A percentile compares a stretch with the other conserved stretches of the same genome.
Evolutionary conservation across 2,797 vertebrate genomes (phyloP).

Genomic region (Lithobates pipiens): DNA sequence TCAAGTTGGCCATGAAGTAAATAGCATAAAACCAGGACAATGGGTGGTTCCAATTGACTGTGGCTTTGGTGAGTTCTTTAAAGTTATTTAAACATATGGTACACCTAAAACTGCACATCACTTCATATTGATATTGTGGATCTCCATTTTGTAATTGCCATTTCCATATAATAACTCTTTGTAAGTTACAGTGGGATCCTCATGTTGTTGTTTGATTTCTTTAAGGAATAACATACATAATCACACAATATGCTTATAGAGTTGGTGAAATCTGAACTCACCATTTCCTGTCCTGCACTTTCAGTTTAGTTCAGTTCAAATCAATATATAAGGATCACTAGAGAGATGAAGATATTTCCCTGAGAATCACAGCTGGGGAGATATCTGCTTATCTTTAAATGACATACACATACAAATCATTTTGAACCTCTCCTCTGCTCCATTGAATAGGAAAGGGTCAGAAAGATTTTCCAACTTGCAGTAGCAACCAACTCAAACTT

Average conservation of each 20-base stretch:
- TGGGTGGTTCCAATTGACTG: slow-evolving; percentile 68
- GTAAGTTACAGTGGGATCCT: no score
- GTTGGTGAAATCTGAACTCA: no score
- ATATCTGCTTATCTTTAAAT: background rate
- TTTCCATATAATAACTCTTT: background rate
- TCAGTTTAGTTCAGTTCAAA: background rate
- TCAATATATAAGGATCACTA: background rate
- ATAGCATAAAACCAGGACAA: slow-evolving; percentile 62
- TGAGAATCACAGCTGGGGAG: background rate
- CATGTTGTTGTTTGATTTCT: no score
- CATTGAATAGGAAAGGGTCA: background rate
- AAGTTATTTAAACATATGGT: background rate
- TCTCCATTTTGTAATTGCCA: background rate
- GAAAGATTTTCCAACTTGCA: background rate
- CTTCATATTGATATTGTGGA: background rate
- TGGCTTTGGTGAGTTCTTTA: slow-evolving; percentile 67
- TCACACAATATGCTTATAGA: no score
- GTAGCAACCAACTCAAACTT: background rate
- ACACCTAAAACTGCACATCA: background rate
- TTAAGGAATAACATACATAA: no score
- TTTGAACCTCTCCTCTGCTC: background rate
- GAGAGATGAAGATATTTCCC: background rate
- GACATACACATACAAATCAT: background rate
- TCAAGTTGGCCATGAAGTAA: slow-evolving; percentile 65
- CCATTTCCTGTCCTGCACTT: no score